These are phyloP conservation scores for Phengaris arion DNA, from an alignment of 2,888 invertebrate species.

Conservation along the genomic window DNA sequence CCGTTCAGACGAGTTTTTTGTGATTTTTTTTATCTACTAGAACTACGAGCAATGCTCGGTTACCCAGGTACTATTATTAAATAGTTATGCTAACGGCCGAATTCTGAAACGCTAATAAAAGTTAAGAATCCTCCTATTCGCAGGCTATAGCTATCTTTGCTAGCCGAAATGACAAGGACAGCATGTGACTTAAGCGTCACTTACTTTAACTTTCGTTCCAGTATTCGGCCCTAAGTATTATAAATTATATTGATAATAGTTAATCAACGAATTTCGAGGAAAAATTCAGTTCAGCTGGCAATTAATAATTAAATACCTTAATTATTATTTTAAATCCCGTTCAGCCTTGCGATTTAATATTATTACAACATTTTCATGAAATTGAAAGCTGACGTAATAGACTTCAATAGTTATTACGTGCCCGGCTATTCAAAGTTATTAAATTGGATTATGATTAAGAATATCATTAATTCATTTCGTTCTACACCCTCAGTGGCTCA, in stretches of 20 bases:
- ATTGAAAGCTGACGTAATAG: conserved; percentile 3
- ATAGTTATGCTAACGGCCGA: too few species aligned
- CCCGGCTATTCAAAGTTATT: background rate
- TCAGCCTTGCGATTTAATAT: background rate
- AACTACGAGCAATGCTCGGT: too few species aligned
- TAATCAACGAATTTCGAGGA: background rate
- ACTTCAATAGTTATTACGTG: background rate
- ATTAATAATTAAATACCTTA: background rate
- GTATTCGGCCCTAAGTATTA: too few species aligned
- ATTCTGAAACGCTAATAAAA: too few species aligned
- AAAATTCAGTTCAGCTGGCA: background rate
- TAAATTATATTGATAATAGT: background rate
- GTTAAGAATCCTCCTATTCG: too few species aligned
- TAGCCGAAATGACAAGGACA: too few species aligned
- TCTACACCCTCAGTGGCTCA: background rate
- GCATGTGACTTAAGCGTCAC: too few species aligned
- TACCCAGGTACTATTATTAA: too few species aligned
- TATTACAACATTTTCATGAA: background rate
- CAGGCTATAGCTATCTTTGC: too few species aligned
- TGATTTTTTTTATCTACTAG: too few species aligned
- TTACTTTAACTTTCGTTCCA: too few species aligned
- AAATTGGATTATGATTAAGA: background rate
- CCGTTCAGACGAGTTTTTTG: too few species aligned
- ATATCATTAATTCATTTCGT: background rate
- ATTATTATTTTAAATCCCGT: background rate